A percentile compares a stretch with the other conserved stretches of the same genome.
Conservation (phyloP, 2,797 vertebrate genomes). For the Acomys russatus region DNA sequence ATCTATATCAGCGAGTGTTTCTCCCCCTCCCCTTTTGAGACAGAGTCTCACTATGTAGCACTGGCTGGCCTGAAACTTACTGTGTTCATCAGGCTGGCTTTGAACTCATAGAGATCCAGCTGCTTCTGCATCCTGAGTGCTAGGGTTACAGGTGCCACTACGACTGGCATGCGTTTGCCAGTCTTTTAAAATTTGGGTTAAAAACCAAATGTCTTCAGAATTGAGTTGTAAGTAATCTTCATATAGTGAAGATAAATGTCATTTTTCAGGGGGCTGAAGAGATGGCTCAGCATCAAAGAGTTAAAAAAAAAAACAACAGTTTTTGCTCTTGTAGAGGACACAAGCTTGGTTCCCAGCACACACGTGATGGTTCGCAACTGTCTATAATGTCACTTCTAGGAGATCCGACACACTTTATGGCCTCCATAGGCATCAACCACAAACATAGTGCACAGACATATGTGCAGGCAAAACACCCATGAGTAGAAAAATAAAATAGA, state of each 20-base stretch:
- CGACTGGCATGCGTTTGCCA: neutral
- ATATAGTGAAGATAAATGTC: neutral
- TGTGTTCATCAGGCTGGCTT: neutral
- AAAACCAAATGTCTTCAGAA: neutral
- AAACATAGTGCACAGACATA: neutral
- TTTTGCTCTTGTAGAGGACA: neutral
- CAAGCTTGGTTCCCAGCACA: neutral
- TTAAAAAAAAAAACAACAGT: no score
- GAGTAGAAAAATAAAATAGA: neutral
- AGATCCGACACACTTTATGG: neutral
- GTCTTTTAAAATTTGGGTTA: neutral
- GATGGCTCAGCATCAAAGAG: neutral
- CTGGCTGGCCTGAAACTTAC: neutral
- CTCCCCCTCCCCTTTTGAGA: neutral
- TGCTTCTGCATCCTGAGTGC: neutral
- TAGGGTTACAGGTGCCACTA: neutral
- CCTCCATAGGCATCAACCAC: neutral
- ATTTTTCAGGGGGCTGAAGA: neutral
- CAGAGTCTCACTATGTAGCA: neutral
- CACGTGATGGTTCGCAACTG: neutral
- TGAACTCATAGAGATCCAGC: neutral
- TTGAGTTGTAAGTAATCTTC: neutral
- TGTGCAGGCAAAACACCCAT: neutral
- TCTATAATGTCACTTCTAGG: neutral
- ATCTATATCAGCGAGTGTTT: neutral